Base-by-base conservation (phyloP, 1,140 invertebrate genomes). In the Magallana gigas region DNA sequence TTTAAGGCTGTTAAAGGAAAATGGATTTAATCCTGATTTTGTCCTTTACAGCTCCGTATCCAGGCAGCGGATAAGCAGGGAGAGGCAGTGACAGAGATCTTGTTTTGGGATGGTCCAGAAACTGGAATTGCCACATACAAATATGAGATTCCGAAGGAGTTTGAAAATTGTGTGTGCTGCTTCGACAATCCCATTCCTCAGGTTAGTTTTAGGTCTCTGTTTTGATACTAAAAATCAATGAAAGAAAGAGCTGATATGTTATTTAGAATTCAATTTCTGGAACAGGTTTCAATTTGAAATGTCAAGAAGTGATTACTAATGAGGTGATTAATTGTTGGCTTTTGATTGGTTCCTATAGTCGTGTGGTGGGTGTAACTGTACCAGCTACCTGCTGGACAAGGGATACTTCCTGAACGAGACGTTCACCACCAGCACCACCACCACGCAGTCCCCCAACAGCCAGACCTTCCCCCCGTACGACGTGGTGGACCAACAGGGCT, bases 81-180 rank as follows among this genome's bases (percentile, higher is more conserved):
- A 64, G 82, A 89, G 18, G 89, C 90, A 16, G 90, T 91, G 60
- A 92, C 91, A n/a, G 86, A 84, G 82, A 87, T 92, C 12, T 57
- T 89, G 36, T 87, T 92, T 56, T 92, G 90, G 90, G 90, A 91
- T 18, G 91, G 89, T 16, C 89, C 88, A 76, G 88, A 60, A 8
- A 29, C 84, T 85, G 80, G 83, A 64, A 87, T 92, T 14, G 81
- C 87, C 18, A 83, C 90, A 56, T 90, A 87, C 59, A 88, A 92
- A 83, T 91, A 89, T 76, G 68, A 85, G 56, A 18, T 80, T 18
- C 83, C 87, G 18, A 59, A 76, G 18, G 87, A 88, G 23, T 90
- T 84, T 29, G 60, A 62, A 80, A 57, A 87, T 8, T 90, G 86
- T 85, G 58, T 68, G 4, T 92, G 91, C 64, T 92, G 91, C 83